phyloP scores from a whole-genome alignment of 2,113 vertebrate species.

The Callipepla squamata region DNA sequence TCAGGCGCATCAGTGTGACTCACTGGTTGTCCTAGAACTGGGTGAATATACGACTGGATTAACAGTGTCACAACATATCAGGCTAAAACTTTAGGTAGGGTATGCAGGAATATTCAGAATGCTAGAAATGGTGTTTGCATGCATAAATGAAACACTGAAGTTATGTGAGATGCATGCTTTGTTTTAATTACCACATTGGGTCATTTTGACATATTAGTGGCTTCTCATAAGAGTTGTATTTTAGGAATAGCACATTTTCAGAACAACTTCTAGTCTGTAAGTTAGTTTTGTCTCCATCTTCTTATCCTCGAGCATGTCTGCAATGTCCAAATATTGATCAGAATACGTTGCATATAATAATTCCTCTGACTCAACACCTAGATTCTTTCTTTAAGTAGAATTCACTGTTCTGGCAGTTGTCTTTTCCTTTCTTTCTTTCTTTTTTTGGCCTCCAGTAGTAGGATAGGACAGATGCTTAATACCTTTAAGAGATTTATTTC shows the following conservation, averaged over 20 bases:
- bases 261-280: not conserved
- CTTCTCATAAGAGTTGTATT: not conserved
- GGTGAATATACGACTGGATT: not conserved
- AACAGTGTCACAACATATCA: not conserved
- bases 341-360: not conserved
- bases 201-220: not conserved
- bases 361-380: not conserved
- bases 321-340: not conserved
- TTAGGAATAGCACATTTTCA: not conserved
- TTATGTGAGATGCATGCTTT: not conserved
- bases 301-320: not conserved
- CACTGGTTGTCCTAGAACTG: not conserved
- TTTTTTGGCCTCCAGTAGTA: fast-evolving
- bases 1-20: not conserved
- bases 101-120: not conserved
- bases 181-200: not conserved
- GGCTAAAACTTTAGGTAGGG: not conserved
- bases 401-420: not conserved
- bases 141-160: not conserved
- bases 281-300: not conserved
- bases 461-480: not conserved
- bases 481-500: not conserved
- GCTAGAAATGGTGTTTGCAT: not conserved
- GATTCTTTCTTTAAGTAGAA: not conserved
- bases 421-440: not conserved